Base-by-base conservation (phyloP, 2,113 vertebrate species). In the Spizaetus ornatus region DNA sequence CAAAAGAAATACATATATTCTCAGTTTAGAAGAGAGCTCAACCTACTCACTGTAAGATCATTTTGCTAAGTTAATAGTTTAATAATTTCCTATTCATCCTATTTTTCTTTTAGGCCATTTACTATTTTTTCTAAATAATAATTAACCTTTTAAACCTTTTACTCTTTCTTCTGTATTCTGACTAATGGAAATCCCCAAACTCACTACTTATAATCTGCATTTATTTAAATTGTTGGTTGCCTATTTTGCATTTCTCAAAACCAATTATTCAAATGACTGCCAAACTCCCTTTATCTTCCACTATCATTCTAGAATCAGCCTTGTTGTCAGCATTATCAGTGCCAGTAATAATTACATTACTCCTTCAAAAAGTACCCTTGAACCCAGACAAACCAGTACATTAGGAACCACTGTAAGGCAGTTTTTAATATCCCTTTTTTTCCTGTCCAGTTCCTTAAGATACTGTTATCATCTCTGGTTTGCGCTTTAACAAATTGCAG, bases 251-350 rank as follows among this genome's bases (percentile, higher is more conserved):
- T 88, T 89, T 95, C 29, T 87, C 69, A 83, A 83, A 86, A 83
- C 18, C 48, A 87, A 70, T 94, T 96, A 97, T 86, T 91, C n/a
- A 83, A 92, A 93, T n/a, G 16, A 69, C 71, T 48, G 67, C 53
- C 63, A 83, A 85, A 81, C 38, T 55, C 50, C n/a, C 23, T 95
- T 96, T 88, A 63, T 93, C 52, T 56, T 56, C 43, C 45, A 61
- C 40, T 89, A 89, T 86, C 85, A 65, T 36, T 82, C 69, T 38
- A n/a, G 23, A 93, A 95, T 91, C 80, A 95, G 70, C 85, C 48
- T 80, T 72, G 66, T 71, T 90, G 70, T 92, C 86, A 95, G 32
- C 62, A 65, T 82, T 89, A 62, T 69, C 92, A 82, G 38, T 63
- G 70, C 58, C 84, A 80, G 58, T 20, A 97, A 90, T 91, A 95